Base-by-base conservation (phyloP, 2,888 invertebrate species). In the Ephialtes manifestator region DNA sequence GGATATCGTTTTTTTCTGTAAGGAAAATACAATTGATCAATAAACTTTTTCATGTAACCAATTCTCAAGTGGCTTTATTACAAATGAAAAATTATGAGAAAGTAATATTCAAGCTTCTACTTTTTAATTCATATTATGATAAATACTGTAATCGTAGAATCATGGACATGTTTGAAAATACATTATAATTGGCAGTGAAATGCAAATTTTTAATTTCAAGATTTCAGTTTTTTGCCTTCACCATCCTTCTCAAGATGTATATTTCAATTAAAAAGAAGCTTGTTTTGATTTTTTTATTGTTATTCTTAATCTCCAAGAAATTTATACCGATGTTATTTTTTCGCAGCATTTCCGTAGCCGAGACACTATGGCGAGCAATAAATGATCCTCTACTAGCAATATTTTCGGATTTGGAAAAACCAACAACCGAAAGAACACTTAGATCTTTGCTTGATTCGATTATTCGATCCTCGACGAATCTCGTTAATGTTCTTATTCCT, bases 331-430 rank as follows among this genome's bases (percentile, higher is more conserved):
- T 15, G 51, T 20, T 13, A 39, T 20, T 71, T 24, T 53, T 39
- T 55, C 65, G 24, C 63, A 86, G 87, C 48, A 85, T 85, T 48
- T 85, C 87, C 7, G 86, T 86, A 43, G 94, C 94, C 1, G 93
- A 94, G 88, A 91, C 93, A 28, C 93, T 94, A 88, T 96, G 96
- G 96, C 95, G 96, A 94, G 95, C 96, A 94, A 96, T 96, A 88
- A 96, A 96, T 90, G 95, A 95, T 35, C 96, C 96, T 3, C 95
- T 96, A 46, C 95, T 95, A 90, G 95, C 95, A 8, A 93, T 96
- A 28, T 95, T 96, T 86, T 95, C 95, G 86, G 95, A 96, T 89
- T 94, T 96, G 85, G 95, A 95, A 89, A 94, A 95, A 89, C 95
- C 95, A 53, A 95, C 95, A 60, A 95, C 96, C 7, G 95, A 96